These are phyloP conservation scores for Terebella lapidaria DNA, from an alignment of 2,888 invertebrate species.

Conservation along the genomic window DNA sequence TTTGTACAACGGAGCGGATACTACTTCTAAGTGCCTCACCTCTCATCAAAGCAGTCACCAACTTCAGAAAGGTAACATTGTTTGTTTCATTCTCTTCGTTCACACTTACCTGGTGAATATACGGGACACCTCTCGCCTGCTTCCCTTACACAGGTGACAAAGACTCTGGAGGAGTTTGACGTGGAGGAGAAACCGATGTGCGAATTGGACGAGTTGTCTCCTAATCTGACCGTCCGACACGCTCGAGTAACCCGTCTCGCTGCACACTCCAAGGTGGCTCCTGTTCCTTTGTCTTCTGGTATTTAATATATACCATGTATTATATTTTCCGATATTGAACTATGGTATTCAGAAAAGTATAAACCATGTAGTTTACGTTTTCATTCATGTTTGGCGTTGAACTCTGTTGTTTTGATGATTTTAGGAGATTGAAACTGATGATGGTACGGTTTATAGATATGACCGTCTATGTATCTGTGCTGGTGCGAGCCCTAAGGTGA, in stretches of 20 bases:
- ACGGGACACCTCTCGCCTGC: conserved; percentile 2
- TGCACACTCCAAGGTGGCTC: not conserved
- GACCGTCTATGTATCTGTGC: conserved; percentile 82
- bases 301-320: too few relatives aligned
- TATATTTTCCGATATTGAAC: too few relatives aligned
- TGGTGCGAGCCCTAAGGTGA: conserved; percentile 76
- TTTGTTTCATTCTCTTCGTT: not conserved
- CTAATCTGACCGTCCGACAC: not conserved
- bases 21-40: conserved; percentile 78
- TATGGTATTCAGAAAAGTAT: too few relatives aligned
- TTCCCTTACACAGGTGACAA: not conserved
- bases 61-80: conserved; percentile 67
- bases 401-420: too few relatives aligned
- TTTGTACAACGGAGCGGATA: conserved; percentile 67
- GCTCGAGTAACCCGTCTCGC: not conserved
- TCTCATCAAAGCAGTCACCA: conserved; percentile 82
- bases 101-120: not conserved
- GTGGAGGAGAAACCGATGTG: not conserved
- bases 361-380: too few relatives aligned
- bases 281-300: too few relatives aligned
- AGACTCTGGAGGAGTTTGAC: not conserved
- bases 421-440: too few relatives aligned
- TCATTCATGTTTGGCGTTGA: too few relatives aligned
- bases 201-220: not conserved
- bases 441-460: conserved; percentile 63